These are phyloP conservation scores for Axis porcinus DNA, from an alignment of 2,113 vertebrate species.

Conservation along the genomic window DNA sequence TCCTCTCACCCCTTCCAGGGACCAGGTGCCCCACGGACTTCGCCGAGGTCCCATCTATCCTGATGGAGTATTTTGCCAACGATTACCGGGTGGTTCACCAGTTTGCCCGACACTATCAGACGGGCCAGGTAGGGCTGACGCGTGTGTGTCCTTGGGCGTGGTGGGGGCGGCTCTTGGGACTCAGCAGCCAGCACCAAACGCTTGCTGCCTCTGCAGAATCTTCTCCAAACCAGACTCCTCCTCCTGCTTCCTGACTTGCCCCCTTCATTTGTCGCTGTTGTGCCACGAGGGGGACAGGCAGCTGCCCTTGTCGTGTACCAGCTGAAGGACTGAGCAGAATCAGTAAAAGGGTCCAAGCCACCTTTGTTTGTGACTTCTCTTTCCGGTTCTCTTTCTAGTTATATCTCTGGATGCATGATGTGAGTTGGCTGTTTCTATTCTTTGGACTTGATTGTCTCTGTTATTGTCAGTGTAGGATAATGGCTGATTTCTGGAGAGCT, in stretches of 20 bases:
- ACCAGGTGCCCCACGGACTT: conserved; percentile 98
- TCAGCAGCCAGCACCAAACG: rapidly evolving
- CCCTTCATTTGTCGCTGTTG: neutral
- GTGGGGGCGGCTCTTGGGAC: neutral
- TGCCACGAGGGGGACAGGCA: neutral
- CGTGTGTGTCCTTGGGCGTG: neutral
- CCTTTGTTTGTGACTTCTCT: neutral
- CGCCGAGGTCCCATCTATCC: conserved; percentile 96
- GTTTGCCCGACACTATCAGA: conserved; percentile 96
- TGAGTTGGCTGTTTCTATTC: neutral
- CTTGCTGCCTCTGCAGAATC: neutral
- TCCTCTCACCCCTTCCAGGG: conserved; percentile 79
- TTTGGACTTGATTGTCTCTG: neutral
- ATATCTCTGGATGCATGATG: neutral
- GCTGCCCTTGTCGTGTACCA: neutral
- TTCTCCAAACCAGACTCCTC: neutral
- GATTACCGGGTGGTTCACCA: conserved; percentile 95
- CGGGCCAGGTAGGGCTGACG: conserved; percentile 88
- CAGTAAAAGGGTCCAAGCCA: neutral
- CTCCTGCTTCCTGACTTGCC: neutral
- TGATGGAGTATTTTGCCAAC: conserved; percentile 98
- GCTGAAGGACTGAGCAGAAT: neutral
- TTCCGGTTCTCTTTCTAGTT: neutral
- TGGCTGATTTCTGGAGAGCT: neutral
- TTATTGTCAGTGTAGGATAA: neutral